Conservation (phyloP, 2,113 vertebrate species). For the Melanostigma gelatinosum region DNA sequence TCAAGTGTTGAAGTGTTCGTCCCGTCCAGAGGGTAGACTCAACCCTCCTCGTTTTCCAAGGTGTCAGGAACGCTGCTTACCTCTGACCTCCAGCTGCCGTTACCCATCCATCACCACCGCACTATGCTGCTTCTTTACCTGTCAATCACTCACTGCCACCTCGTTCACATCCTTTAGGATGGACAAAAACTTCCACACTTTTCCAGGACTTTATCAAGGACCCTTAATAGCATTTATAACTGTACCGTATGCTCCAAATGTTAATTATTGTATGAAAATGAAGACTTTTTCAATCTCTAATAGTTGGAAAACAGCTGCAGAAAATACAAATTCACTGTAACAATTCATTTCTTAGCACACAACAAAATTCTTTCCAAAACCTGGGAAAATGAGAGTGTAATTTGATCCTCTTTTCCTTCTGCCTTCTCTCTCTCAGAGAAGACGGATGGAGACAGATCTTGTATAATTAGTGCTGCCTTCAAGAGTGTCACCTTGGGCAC, state of each 20-base stretch:
- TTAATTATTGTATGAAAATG: too few relatives aligned
- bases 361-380: too few relatives aligned
- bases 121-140: conserved; percentile 4
- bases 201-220: too few relatives aligned
- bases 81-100: conserved; percentile 51
- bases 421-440: neutral
- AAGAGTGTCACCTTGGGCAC: neutral
- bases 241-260: neutral
- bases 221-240: too few relatives aligned
- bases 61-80: conserved; percentile 48
- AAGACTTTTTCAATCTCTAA: neutral
- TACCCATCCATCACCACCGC: conserved; percentile 44
- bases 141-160: conserved; percentile 42
- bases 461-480: conserved; percentile 39
- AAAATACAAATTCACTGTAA: too few relatives aligned
- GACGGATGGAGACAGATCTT: conserved; percentile 34
- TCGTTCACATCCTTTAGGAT: neutral
- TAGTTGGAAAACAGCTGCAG: neutral
- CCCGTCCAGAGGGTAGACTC: conserved; percentile 23
- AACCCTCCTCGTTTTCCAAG: conserved; percentile 25
- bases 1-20: neutral
- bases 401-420: neutral
- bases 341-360: too few relatives aligned
- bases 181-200: neutral
- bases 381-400: too few relatives aligned